A percentile compares a stretch with the other conserved stretches of the same genome.
phyloP scores from a whole-genome alignment of 2,888 invertebrate genomes.

The Minunthozetes semirufus region DNA sequence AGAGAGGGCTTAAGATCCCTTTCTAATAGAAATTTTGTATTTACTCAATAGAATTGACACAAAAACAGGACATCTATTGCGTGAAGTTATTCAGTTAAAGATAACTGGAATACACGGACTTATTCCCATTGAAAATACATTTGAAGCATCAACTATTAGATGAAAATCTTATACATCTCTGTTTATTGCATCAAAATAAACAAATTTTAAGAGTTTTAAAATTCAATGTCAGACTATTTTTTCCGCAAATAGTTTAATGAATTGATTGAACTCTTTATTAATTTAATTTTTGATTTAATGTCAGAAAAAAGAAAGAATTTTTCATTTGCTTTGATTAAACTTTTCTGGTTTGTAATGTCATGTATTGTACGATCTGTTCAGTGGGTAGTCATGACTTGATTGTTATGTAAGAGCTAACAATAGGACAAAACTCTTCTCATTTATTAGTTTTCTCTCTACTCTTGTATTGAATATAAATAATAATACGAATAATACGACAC shows the following conservation, averaged over 20 bases:
- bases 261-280: not conserved
- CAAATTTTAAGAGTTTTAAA: not conserved
- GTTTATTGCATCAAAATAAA: too few species aligned
- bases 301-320: not conserved
- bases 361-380: not conserved
- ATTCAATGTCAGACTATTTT: not conserved
- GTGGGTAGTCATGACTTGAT: not conserved
- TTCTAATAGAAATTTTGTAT: too few species aligned
- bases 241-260: too few species aligned
- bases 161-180: too few species aligned
- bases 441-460: not conserved
- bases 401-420: not conserved
- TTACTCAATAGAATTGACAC: too few species aligned
- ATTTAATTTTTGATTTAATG: not conserved
- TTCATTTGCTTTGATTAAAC: not conserved
- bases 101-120: too few species aligned
- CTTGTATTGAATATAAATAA: slow-evolving; percentile 7
- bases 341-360: slow-evolving; percentile 4
- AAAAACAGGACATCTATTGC: too few species aligned
- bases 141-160: too few species aligned
- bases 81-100: too few species aligned
- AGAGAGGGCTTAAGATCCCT: too few species aligned
- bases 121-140: too few species aligned
- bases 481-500: not conserved
- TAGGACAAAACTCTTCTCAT: slow-evolving; percentile 6